Base-by-base conservation (phyloP, 2,888 invertebrate genomes). In the Falcaria lacertinaria region DNA sequence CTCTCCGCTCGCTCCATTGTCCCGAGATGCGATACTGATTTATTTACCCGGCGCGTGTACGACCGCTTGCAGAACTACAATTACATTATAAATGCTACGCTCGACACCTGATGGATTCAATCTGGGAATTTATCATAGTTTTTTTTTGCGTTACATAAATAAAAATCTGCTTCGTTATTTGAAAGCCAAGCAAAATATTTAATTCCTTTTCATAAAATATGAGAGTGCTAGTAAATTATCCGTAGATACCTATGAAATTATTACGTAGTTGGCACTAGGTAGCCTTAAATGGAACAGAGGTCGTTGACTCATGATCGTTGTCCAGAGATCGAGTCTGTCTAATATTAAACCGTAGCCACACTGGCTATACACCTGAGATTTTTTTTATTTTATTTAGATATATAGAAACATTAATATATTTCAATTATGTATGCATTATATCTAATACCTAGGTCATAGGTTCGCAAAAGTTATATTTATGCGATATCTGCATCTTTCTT, bases 21-120 rank as follows among this genome's bases (percentile, higher is more conserved):
- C 80, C 81, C 64, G 72, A 69, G 81, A 80, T 74, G 78, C 72
- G 79, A 77, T 68, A 74, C 74, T 78, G 84, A 87, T 86, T 84
- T 79, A 78, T 76, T 64, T 54, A 42, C 43, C 52, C 60, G 56
- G 66, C 67, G 69, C 71, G 71, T 66, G 76, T 70, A 65, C 57
- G 60, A 57, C 66, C 65, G 68, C 63, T 60, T 53, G 60, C 57
- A 60, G 57, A 55, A 52, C 47, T 44, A 50, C 56, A 58, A 62
- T 57, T 48, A 43, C 50, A 62, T 66, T 64, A 61, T 65, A 45
- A 62, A 65, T 63, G 61, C 58, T 54, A 64, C 63, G 61, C 60
- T 57, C 57, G 44, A 61, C 65, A 61, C 50, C 48, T 60, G 50
- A 57, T 73, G 5, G 22, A 22, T 3, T 3, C 6, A 64, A 65